phyloP scores from a whole-genome alignment of 2,113 vertebrate species.

The Corydoras sp. region DNA sequence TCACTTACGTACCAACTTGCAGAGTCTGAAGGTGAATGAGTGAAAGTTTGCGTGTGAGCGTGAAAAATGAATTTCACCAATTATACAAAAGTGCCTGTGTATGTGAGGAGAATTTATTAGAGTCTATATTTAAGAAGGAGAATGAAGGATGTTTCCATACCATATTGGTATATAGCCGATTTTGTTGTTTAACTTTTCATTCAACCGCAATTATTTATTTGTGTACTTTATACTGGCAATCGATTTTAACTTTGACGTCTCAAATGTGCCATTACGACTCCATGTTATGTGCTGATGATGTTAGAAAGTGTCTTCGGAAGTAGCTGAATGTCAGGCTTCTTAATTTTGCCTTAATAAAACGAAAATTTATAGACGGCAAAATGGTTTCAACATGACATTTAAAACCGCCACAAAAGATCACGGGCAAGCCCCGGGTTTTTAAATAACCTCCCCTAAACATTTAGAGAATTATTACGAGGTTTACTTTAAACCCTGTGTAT shows the following conservation, averaged over 20 bases:
- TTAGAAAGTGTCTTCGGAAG: slow-evolving; percentile 30
- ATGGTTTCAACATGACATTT: not conserved
- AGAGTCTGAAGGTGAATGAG: slow-evolving; percentile 33
- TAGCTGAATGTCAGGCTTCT: no score
- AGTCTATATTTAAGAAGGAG: slow-evolving; percentile 71
- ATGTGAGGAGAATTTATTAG: slow-evolving; percentile 65
- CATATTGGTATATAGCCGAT: slow-evolving; percentile 75
- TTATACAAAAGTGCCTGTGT: slow-evolving; percentile 69
- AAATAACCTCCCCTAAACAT: not conserved
- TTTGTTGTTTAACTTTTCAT: slow-evolving; percentile 62
- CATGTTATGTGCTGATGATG: slow-evolving; percentile 52
- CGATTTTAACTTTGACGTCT: slow-evolving; percentile 60
- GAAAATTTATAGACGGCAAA: not conserved
- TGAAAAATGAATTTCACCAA: slow-evolving; percentile 62
- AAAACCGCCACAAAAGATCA: not conserved
- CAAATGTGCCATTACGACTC: slow-evolving; percentile 50
- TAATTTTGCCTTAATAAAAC: no score
- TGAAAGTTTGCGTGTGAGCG: slow-evolving; percentile 38
- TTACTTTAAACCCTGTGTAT: not conserved
- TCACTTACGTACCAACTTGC: slow-evolving; percentile 13
- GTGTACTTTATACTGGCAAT: slow-evolving; percentile 66
- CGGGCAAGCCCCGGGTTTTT: no score
- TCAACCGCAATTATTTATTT: slow-evolving; percentile 64
- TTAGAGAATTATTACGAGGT: not conserved
- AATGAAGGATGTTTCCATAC: slow-evolving; percentile 73